Conservation (phyloP, 92 coral and sea anemone species). For the Phenganax marumi region DNA sequence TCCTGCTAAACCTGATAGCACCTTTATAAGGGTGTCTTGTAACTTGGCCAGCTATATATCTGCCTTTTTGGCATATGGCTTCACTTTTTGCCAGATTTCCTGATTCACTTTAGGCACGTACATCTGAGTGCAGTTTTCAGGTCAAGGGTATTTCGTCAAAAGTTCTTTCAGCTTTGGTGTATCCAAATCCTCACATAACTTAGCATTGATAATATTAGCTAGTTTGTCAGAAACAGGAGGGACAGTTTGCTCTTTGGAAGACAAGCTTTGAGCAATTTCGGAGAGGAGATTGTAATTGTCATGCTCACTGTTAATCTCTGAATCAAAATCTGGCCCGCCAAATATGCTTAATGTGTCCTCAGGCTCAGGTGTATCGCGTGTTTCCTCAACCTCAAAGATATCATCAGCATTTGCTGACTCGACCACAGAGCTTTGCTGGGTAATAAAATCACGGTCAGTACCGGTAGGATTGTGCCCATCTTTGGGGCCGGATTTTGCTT, state of each 20-base stretch:
- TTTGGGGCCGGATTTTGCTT: neutral
- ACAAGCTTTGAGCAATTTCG: conserved; percentile 9
- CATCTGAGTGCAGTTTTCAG: too few relatives aligned
- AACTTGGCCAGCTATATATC: neutral
- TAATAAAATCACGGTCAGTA: too few relatives aligned
- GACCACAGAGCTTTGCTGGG: too few relatives aligned
- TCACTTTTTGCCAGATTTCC: neutral
- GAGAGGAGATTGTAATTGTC: conserved; percentile 10
- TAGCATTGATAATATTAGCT: conserved; percentile 8
- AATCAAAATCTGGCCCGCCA: too few relatives aligned
- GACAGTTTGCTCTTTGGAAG: too few relatives aligned
- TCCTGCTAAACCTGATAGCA: too few relatives aligned
- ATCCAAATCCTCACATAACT: conserved; percentile 1
- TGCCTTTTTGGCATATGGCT: neutral
- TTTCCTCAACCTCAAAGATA: neutral
- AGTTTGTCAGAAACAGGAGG: conserved; percentile 5
- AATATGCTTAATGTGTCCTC: too few relatives aligned
- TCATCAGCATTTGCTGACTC: too few relatives aligned
- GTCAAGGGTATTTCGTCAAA: neutral
- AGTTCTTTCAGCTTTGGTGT: neutral
- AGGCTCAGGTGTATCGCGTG: neutral
- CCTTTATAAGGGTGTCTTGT: too few relatives aligned
- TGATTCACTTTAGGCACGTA: conserved; percentile 13
- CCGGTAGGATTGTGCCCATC: too few relatives aligned
- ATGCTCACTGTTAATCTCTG: too few relatives aligned